A percentile compares a stretch with the other conserved stretches of the same genome.
Evolutionary conservation across 2,888 invertebrate genomes (phyloP).

Genomic region (Lagria hirta): DNA sequence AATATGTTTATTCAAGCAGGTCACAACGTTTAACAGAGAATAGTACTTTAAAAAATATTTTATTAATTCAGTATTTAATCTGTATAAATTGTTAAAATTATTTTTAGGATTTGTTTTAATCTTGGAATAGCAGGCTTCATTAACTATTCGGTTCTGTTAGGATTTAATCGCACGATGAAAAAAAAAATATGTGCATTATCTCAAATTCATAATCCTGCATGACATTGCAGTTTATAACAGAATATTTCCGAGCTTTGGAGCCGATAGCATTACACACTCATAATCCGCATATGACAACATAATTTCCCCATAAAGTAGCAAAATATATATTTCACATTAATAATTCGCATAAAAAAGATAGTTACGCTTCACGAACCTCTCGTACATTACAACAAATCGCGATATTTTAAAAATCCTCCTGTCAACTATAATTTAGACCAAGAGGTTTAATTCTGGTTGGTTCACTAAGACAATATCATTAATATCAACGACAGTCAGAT

Average conservation of each 20-base stretch:
- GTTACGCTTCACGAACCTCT: constrained; percentile 30
- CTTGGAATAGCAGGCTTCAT: too few relatives aligned
- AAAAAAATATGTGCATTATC: too few relatives aligned
- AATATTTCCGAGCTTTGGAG: not conserved
- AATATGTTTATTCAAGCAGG: too few relatives aligned
- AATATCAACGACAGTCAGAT: constrained; percentile 30
- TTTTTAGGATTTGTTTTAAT: too few relatives aligned
- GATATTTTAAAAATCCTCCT: constrained; percentile 28
- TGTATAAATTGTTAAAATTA: too few relatives aligned
- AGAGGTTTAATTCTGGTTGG: constrained; percentile 28
- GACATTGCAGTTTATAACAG: not conserved
- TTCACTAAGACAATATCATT: constrained; percentile 32
- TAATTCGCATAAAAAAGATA: constrained; percentile 22
- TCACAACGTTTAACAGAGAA: too few relatives aligned
- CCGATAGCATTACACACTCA: too few relatives aligned
- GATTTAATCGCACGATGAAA: too few relatives aligned
- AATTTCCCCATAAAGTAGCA: constrained; percentile 30
- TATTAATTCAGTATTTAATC: too few relatives aligned
- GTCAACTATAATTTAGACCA: constrained; percentile 29
- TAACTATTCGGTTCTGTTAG: too few relatives aligned
- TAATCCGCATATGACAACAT: constrained; percentile 29
- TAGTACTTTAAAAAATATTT: too few relatives aligned
- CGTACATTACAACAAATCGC: constrained; percentile 29
- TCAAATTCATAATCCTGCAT: too few relatives aligned
- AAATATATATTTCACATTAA: constrained; percentile 28